phyloP scores from a whole-genome alignment of 2,797 vertebrate species.

The Spinibarbus caldwelli region DNA sequence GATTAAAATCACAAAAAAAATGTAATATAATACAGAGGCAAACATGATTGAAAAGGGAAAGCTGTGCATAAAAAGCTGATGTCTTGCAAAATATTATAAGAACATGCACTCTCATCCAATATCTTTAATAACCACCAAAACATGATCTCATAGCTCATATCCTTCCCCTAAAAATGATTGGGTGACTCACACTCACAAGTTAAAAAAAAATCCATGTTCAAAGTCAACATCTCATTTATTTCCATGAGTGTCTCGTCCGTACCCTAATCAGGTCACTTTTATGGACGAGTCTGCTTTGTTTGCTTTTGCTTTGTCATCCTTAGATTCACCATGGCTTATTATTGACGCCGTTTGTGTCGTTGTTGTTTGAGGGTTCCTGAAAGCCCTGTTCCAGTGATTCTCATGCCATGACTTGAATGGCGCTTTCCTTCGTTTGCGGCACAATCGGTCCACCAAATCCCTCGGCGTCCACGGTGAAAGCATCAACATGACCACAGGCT shows the following conservation, averaged over 20 bases:
- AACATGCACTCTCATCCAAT: not conserved
- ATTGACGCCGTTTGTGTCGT: slow-evolving; percentile 19
- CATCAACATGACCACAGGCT: slow-evolving; percentile 83
- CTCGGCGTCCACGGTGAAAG: slow-evolving; percentile 70
- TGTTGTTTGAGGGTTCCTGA: slow-evolving; percentile 34
- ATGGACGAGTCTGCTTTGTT: not conserved
- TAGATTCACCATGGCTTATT: not conserved
- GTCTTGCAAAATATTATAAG: not conserved
- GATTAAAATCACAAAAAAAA: not conserved
- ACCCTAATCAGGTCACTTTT: slow-evolving; percentile 1
- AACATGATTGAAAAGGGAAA: not conserved
- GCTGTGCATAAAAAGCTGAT: not conserved
- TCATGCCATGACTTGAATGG: slow-evolving; percentile 21
- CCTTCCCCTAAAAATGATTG: not conserved
- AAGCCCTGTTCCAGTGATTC: not conserved
- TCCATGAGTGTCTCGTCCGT: not conserved
- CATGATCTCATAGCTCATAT: no score
- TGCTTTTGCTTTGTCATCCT: slow-evolving; percentile 6
- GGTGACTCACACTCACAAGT: not conserved
- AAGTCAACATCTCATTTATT: not conserved
- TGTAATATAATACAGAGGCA: not conserved
- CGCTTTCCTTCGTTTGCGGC: slow-evolving; percentile 57
- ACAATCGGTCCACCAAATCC: slow-evolving; percentile 68
- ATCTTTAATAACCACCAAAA: not conserved
- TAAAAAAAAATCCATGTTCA: not conserved